Percentiles rank a stretch among this genome's conserved stretches.
phyloP scores from a whole-genome alignment of 2,113 vertebrate species.

The Neotragus moschatus region DNA sequence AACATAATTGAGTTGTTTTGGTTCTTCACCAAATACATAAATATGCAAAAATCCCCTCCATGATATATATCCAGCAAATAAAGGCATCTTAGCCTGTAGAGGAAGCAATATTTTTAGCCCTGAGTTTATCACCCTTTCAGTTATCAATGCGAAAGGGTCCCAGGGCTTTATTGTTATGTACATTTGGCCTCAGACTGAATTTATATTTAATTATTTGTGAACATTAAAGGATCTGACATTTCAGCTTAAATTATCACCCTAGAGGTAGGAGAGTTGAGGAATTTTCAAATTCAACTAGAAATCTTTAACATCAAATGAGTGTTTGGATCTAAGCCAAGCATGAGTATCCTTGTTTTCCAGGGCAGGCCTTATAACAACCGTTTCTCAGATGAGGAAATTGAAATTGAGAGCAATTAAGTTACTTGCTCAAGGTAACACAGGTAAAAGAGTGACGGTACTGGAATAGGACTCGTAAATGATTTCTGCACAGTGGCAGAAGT shows the following conservation, averaged over 20 bases:
- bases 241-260: slow-evolving; percentile 8
- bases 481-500: fast-evolving
- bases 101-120: slow-evolving; percentile 33
- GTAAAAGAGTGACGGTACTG: neutral
- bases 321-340: neutral
- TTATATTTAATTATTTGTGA: slow-evolving; percentile 58
- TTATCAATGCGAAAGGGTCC: slow-evolving; percentile 15
- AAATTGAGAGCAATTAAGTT: neutral
- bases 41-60: slow-evolving; percentile 21
- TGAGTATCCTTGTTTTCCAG: neutral
- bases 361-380: neutral
- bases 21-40: slow-evolving; percentile 32
- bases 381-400: neutral
- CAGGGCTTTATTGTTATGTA: neutral
- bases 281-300: neutral
- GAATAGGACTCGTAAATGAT: neutral
- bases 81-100: slow-evolving; percentile 11
- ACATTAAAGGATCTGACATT: slow-evolving; percentile 4
- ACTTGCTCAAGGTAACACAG: neutral
- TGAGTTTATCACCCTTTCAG: slow-evolving; percentile 21
- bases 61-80: neutral
- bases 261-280: neutral
- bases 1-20: slow-evolving; percentile 53
- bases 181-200: slow-evolving; percentile 21
- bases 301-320: neutral